Base-by-base conservation (phyloP, 2,797 vertebrate species). In the Gila robusta region DNA sequence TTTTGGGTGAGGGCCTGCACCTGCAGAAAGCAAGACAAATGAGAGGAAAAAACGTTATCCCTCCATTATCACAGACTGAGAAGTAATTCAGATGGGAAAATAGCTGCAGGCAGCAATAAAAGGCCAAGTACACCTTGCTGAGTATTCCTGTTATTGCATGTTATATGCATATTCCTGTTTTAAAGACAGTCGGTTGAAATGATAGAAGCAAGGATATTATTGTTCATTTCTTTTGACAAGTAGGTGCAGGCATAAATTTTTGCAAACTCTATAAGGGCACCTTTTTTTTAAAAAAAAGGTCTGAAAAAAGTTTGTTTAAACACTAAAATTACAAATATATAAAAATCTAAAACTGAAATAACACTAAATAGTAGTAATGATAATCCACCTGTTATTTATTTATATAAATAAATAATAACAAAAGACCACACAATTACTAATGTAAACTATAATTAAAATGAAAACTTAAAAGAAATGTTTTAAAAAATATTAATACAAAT, bases 1-100 rank as follows among this genome's bases (percentile, higher is more conserved):
- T 90, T 94, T 97, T 17, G 97, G 97, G 56, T 96, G 96, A 80
- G 97, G 97, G 2, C 95, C 96, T 37, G 94, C 95, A 64, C 97
- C 97, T 98, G 92, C 71, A 72, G 32, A 78, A 54, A 80, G 69
- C 78, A 64, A 37, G 66, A 66, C 23, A 73, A 32, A 64, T 41
- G 67, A 79, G 54, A 71, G 47, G 52, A 82, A 62, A 59, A 73
- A 1, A 62, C 1, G 10, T 54, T 69, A 52, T 78, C 52, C 54
- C 23, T 39, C 74, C 52, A 59, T 56, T 77, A 77, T 66, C 59
- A 28, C 8, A 5, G 37, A 26, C 54, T 67, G 21, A 47, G 67
- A 67, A 32, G 62, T 49, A 49, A 44, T 49, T 62, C n/a, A 19
- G 54, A 41, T 41, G 14, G 76, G 26, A 62, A 41, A 28, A 59